phyloP scores from a whole-genome alignment of 2,888 invertebrate species.

The Morpho deidamia region DNA sequence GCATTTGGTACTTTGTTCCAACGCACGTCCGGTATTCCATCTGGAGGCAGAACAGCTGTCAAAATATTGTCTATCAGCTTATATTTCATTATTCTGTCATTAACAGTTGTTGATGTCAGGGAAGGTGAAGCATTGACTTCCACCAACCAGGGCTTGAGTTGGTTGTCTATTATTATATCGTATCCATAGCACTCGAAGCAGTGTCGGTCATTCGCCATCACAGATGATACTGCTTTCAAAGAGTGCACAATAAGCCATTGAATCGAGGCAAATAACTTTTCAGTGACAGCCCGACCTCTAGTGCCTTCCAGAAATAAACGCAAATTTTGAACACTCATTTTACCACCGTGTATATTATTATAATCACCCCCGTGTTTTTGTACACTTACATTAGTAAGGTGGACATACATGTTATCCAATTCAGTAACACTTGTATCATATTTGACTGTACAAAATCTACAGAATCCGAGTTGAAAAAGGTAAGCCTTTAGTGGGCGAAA shows the following conservation, averaged over 20 bases:
- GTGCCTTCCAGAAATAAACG: slow-evolving; percentile 94
- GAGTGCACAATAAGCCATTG: slow-evolving; percentile 96
- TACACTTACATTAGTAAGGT: slow-evolving; percentile 97
- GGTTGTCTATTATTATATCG: slow-evolving; percentile 96
- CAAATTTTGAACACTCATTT: slow-evolving; percentile 95
- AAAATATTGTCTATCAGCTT: slow-evolving; percentile 96
- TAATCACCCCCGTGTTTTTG: slow-evolving; percentile 98
- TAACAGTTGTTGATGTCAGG: slow-evolving; percentile 94
- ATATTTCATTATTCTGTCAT: slow-evolving; percentile 95
- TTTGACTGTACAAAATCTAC: slow-evolving; percentile 97
- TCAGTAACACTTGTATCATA: slow-evolving; percentile 94
- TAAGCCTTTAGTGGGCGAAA: slow-evolving; percentile 96
- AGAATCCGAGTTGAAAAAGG: slow-evolving; percentile 95
- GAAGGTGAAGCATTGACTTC: slow-evolving; percentile 94
- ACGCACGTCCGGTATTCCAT: slow-evolving; percentile 91
- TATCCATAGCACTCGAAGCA: slow-evolving; percentile 97
- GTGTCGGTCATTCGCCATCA: slow-evolving; percentile 95
- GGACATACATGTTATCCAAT: slow-evolving; percentile 95
- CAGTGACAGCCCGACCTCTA: slow-evolving; percentile 91
- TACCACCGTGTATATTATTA: slow-evolving; percentile 97
- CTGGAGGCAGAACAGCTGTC: slow-evolving; percentile 92
- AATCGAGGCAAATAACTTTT: slow-evolving; percentile 92
- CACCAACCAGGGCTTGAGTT: slow-evolving; percentile 95
- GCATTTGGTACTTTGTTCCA: slow-evolving; percentile 90
- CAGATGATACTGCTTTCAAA: slow-evolving; percentile 93